phyloP scores from a whole-genome alignment of 64 coral and sea anemone genomes.

The Actinia equina region DNA sequence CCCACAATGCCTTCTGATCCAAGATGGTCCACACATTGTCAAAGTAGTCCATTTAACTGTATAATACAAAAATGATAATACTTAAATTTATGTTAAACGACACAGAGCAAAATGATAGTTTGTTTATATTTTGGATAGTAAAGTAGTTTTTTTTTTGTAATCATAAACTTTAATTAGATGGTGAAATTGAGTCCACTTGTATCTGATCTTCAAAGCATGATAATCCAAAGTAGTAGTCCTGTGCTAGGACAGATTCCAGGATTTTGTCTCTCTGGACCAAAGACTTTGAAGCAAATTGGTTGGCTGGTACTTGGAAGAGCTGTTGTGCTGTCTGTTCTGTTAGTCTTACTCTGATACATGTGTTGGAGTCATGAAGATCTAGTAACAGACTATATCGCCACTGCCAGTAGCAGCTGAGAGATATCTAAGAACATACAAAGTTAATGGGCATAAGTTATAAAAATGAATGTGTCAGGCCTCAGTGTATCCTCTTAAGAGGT shows the following conservation, averaged over 20 bases:
- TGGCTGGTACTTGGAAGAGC: slow-evolving; percentile 61
- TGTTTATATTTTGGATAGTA: too few relatives aligned
- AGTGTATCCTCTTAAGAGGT: too few relatives aligned
- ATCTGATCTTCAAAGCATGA: slow-evolving; percentile 40
- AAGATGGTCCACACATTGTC: too few relatives aligned
- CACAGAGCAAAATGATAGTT: too few relatives aligned
- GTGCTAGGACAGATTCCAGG: slow-evolving; percentile 66
- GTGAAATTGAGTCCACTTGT: slow-evolving; percentile 70
- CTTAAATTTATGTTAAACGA: too few relatives aligned
- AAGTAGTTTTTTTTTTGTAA: too few relatives aligned
- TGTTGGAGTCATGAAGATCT: slow-evolving; percentile 60
- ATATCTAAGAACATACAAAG: slow-evolving; percentile 14
- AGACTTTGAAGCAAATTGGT: slow-evolving; percentile 62
- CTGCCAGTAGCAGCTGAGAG: slow-evolving; percentile 54
- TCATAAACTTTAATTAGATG: neutral
- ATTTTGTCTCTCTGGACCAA: slow-evolving; percentile 44
- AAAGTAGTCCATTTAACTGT: too few relatives aligned
- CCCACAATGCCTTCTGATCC: too few relatives aligned
- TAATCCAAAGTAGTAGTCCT: slow-evolving; percentile 79
- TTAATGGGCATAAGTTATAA: too few relatives aligned
- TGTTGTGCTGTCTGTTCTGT: slow-evolving; percentile 63
- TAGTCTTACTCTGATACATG: slow-evolving; percentile 29
- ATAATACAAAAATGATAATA: too few relatives aligned
- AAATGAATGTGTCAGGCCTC: too few relatives aligned
- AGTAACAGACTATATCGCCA: slow-evolving; percentile 75